Percentiles rank a stretch among this genome's conserved stretches.
phyloP scores from a whole-genome alignment of 2,888 invertebrate species.

The Sturmia bella region DNA sequence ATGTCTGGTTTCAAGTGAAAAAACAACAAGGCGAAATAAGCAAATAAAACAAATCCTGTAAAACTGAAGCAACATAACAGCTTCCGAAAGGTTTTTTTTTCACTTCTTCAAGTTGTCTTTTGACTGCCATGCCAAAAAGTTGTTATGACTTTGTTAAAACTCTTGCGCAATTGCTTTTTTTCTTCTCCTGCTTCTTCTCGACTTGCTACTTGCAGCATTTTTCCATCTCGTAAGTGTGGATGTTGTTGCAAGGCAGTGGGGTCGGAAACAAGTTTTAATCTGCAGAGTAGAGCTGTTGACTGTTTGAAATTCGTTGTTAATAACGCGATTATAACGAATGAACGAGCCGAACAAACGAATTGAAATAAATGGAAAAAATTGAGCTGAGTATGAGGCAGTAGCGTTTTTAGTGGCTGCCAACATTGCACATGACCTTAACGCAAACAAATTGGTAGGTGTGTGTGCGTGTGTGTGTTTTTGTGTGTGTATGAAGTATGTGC shows the following conservation, averaged over 20 bases:
- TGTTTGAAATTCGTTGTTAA: constrained; percentile 49
- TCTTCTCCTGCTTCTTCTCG: not conserved
- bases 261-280: constrained; percentile 56
- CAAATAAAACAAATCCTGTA: constrained; percentile 53
- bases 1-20: constrained; percentile 53
- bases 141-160: constrained; percentile 69
- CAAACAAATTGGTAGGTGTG: not conserved
- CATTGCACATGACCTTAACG: constrained; percentile 69
- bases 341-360: not conserved
- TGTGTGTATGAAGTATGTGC: constrained; percentile 14
- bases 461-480: too few relatives aligned
- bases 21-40: constrained; percentile 4
- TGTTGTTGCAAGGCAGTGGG: constrained; percentile 11
- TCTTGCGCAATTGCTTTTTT: constrained; percentile 67
- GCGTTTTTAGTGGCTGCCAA: constrained; percentile 47
- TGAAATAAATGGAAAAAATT: constrained; percentile 32
- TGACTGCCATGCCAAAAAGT: constrained; percentile 47
- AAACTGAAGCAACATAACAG: constrained; percentile 67
- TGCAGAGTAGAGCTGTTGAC: constrained; percentile 12
- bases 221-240: constrained; percentile 7
- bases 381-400: constrained; percentile 36
- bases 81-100: constrained; percentile 66
- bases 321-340: constrained; percentile 33
- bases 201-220: constrained; percentile 34
- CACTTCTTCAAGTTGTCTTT: constrained; percentile 28